These are phyloP conservation scores for Picathartes gymnocephalus DNA, from an alignment of 2,113 vertebrate genomes.

Conservation along the genomic window DNA sequence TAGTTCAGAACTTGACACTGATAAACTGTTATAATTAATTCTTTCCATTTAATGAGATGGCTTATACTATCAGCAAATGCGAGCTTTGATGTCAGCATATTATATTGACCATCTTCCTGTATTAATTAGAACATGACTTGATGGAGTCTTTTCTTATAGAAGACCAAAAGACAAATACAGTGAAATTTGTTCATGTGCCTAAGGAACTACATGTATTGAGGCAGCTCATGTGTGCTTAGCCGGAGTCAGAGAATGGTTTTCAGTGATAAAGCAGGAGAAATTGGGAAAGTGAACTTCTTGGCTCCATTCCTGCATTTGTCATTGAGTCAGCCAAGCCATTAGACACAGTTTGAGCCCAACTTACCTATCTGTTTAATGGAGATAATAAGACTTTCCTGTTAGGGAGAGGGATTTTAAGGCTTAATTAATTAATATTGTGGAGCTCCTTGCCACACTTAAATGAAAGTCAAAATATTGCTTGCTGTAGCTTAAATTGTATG, in stretches of 20 bases:
- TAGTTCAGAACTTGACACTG: conserved; percentile 3
- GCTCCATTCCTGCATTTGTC: conserved; percentile 36
- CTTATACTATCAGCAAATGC: not conserved
- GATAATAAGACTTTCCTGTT: conserved; percentile 24
- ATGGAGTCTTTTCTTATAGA: not conserved
- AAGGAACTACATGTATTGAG: not conserved
- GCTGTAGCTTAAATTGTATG: not conserved
- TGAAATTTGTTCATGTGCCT: not conserved
- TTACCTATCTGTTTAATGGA: conserved; percentile 49
- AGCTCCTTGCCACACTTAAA: not conserved
- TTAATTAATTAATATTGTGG: conserved; percentile 33
- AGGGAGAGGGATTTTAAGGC: not conserved
- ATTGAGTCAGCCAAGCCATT: conserved; percentile 18
- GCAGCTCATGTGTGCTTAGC: not conserved
- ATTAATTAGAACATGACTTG: conserved; percentile 23
- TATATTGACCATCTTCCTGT: not conserved
- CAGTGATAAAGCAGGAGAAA: conserved; percentile 39
- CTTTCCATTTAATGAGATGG: conserved; percentile 25
- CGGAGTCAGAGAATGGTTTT: conserved; percentile 1
- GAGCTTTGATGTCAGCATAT: conserved; percentile 26
- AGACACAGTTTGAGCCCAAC: not conserved
- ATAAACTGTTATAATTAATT: conserved; percentile 50
- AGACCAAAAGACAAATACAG: not conserved
- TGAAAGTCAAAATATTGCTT: conserved; percentile 21
- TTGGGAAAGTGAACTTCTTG: conserved; percentile 17